These are phyloP conservation scores for Iselma pallidipennis DNA, from an alignment of 2,888 invertebrate genomes.

Conservation along the genomic window DNA sequence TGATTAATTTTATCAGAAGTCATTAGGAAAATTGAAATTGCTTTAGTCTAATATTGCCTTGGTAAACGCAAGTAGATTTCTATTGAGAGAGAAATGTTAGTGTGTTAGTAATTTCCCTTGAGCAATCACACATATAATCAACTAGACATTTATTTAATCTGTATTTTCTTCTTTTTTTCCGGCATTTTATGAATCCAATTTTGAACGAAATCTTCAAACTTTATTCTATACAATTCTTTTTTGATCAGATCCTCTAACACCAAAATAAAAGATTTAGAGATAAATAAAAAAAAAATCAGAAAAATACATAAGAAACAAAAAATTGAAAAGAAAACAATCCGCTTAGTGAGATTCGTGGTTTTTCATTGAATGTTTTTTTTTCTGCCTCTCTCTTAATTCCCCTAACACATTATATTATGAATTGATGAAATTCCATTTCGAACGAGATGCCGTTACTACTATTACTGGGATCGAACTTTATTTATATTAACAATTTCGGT, in stretches of 20 bases:
- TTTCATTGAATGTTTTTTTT: no score
- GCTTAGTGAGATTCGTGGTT: not conserved
- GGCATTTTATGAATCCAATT: not conserved
- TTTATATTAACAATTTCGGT: conserved; percentile 21
- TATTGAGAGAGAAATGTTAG: no score
- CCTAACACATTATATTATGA: not conserved
- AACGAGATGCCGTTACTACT: not conserved
- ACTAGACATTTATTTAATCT: not conserved
- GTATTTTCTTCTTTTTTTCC: no score
- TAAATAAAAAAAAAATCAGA: not conserved
- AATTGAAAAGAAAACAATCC: not conserved
- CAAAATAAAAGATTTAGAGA: no score
- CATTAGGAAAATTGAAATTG: no score
- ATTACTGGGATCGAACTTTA: conserved; percentile 17
- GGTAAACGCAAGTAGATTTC: no score
- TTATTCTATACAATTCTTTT: no score
- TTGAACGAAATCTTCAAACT: not conserved
- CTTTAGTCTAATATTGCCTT: not conserved
- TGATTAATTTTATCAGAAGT: no score
- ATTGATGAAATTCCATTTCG: not conserved
- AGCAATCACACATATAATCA: not conserved
- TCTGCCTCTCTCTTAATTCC: no score
- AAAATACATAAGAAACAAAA: not conserved
- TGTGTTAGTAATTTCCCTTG: not conserved
- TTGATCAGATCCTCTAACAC: no score